Evolutionary conservation across 2,888 invertebrate genomes (phyloP).

Genomic region (Octodonta nipae): DNA sequence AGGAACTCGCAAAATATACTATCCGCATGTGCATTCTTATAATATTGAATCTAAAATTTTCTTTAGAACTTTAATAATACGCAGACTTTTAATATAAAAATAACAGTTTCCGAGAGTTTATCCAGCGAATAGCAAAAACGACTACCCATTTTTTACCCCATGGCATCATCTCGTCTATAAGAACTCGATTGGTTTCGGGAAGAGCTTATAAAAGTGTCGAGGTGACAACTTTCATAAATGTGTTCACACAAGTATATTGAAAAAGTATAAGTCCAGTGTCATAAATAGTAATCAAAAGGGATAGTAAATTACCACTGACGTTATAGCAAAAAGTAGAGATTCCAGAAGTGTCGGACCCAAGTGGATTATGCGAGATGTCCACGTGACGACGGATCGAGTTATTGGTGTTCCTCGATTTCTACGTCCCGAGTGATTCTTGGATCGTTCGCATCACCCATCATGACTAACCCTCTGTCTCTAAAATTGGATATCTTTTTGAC

Average conservation of each 20-base stretch:
- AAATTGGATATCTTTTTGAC: slow-evolving; percentile 25
- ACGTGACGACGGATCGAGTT: slow-evolving; percentile 32
- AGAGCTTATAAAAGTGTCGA: not conserved
- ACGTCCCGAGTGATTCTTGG: slow-evolving; percentile 30
- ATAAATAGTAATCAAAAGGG: slow-evolving; percentile 32
- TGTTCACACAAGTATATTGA: slow-evolving; percentile 19
- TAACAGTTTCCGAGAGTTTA: too few species aligned
- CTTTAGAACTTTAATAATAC: too few species aligned
- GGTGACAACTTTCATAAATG: slow-evolving; percentile 5
- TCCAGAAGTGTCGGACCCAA: slow-evolving; percentile 32
- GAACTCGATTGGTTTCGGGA: too few species aligned
- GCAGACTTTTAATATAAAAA: too few species aligned
- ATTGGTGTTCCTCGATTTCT: slow-evolving; percentile 32
- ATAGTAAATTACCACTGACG: slow-evolving; percentile 34
- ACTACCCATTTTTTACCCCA: too few species aligned
- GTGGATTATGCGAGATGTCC: slow-evolving; percentile 32
- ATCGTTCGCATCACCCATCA: slow-evolving; percentile 17
- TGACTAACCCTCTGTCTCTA: slow-evolving; percentile 20
- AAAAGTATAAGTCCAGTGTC: slow-evolving; percentile 23
- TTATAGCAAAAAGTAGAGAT: slow-evolving; percentile 32
- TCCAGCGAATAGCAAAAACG: too few species aligned
- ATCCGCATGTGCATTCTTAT: too few species aligned
- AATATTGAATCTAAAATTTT: too few species aligned
- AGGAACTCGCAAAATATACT: too few species aligned
- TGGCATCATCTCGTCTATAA: too few species aligned